These are phyloP conservation scores for Zaprionus taronus DNA, from an alignment of 1,140 invertebrate genomes.

Conservation along the genomic window DNA sequence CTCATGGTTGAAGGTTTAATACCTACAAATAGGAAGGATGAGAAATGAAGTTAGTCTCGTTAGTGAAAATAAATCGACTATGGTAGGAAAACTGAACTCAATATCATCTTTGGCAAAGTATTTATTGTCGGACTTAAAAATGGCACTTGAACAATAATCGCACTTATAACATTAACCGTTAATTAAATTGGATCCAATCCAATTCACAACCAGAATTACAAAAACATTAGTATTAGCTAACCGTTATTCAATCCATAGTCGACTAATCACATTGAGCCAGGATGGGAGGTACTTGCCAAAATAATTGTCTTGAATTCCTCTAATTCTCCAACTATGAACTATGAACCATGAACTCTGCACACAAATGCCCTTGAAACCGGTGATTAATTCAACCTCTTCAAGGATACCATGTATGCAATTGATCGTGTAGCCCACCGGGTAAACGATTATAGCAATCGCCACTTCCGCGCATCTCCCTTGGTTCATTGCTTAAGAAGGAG, in stretches of 20 bases:
- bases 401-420: conserved; percentile 8
- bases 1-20: neutral
- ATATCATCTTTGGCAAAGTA: no score
- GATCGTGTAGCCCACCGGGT: neutral
- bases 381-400: neutral
- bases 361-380: neutral
- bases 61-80: no score
- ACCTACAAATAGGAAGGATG: no score
- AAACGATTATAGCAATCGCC: conserved; percentile 1
- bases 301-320: neutral
- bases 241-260: neutral
- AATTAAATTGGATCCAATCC: no score
- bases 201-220: no score
- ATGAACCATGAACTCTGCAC: neutral
- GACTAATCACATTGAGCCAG: neutral
- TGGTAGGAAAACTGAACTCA: no score
- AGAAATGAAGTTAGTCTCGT: no score
- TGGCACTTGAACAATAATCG: no score
- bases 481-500: neutral
- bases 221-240: neutral
- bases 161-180: no score
- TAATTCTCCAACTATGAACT: no score
- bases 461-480: neutral
- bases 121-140: no score
- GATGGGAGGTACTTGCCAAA: neutral